Evolutionary conservation across 2,888 invertebrate species (phyloP).

Genomic region (Eilema griseolum): DNA sequence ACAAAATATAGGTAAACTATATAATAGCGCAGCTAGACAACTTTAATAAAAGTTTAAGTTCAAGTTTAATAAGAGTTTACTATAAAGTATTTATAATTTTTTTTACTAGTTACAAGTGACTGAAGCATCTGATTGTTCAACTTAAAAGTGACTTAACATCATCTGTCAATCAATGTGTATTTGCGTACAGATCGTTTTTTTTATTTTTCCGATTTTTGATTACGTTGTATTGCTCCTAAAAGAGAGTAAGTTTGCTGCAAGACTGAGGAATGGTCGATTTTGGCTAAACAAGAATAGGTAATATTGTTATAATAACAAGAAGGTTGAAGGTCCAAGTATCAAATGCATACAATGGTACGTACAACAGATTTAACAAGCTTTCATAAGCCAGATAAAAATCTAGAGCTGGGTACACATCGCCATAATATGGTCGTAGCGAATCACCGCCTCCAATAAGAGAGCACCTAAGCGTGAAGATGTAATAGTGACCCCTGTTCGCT

Average conservation of each 20-base stretch:
- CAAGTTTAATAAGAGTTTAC: too few relatives aligned
- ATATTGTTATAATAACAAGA: too few relatives aligned
- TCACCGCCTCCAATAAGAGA: background rate
- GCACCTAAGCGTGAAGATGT: conserved; percentile 13
- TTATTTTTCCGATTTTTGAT: background rate
- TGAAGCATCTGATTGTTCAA: too few relatives aligned
- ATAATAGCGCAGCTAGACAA: too few relatives aligned
- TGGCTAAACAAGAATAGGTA: too few relatives aligned
- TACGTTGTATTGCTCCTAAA: background rate
- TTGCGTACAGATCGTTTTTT: background rate
- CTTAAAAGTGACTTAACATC: background rate
- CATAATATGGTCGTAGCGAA: background rate
- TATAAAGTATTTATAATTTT: too few relatives aligned
- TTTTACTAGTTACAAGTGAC: background rate
- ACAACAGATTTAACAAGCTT: background rate
- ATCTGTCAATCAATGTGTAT: background rate
- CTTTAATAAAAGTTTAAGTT: too few relatives aligned
- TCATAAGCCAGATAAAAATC: background rate
- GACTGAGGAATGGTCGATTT: too few relatives aligned
- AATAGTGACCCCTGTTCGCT: conserved; percentile 22
- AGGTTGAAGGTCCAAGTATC: too few relatives aligned
- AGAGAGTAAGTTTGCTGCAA: background rate
- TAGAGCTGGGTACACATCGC: background rate
- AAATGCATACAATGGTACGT: too few relatives aligned
- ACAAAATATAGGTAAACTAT: background rate